phyloP scores from a whole-genome alignment of 2,797 vertebrate genomes.

The Hydrolagus colliei region DNA sequence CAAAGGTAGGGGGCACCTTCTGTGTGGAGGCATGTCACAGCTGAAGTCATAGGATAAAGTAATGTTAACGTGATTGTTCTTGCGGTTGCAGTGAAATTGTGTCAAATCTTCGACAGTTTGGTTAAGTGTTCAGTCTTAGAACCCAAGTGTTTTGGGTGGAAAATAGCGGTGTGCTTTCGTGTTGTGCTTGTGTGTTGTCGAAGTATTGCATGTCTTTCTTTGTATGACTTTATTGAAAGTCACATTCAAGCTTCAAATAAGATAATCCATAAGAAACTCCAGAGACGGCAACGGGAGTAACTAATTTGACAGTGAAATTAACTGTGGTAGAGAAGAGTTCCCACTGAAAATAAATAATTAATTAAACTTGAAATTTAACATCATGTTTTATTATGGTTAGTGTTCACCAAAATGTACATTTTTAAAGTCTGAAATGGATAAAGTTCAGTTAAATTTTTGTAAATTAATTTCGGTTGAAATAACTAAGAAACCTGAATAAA shows the following conservation, averaged over 20 bases:
- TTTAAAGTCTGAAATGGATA: background rate
- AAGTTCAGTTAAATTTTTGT: background rate
- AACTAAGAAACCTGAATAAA: background rate
- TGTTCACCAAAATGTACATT: background rate
- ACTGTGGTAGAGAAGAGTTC: background rate
- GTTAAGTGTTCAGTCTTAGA: background rate
- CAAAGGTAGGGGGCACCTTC: slow-evolving; percentile 65
- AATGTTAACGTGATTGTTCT: slow-evolving; percentile 2
- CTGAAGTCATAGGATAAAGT: slow-evolving; percentile 4
- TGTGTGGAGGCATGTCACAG: slow-evolving; percentile 43
- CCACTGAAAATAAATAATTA: background rate
- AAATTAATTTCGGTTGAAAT: background rate
- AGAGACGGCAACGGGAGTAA: background rate
- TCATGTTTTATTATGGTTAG: background rate
- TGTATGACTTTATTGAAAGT: background rate
- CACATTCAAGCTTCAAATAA: background rate
- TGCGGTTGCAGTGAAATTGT: background rate
- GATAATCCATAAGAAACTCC: background rate
- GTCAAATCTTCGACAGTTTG: background rate
- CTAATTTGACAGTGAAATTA: background rate
- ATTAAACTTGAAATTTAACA: background rate
- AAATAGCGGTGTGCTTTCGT: background rate
- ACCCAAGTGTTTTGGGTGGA: background rate
- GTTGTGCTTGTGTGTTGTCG: background rate
- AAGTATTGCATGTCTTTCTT: slow-evolving; percentile 11